Base-by-base conservation (phyloP, 2,888 invertebrate genomes). In the Amitus sp. region DNA sequence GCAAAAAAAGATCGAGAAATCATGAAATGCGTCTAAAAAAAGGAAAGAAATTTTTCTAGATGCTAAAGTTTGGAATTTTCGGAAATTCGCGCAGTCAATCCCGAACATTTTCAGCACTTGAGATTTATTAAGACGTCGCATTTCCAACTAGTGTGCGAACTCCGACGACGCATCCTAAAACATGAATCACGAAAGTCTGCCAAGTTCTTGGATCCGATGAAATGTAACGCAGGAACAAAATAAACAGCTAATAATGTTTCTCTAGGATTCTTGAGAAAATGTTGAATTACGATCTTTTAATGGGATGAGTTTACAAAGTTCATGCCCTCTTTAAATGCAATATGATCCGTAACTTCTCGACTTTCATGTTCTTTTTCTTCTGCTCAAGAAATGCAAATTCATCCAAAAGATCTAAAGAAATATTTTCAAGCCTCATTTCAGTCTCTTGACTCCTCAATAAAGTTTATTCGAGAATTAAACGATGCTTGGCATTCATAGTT, bases 181-280 rank as follows among this genome's bases (percentile, higher is more conserved):
- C 50, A 39, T 28, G 47, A 60, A 47, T 51, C 50, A 43, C 42
- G 47, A 33, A 46, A 54, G 54, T 54, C 54, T 45, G 47, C 40
- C 47, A 42, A 47, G 54, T 42, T 46, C 50, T 54, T 46, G 46
- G 13, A 58, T 52, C 45, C 15, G 46, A 37, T 19, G 37, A 15
- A 39, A 58, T 17, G 48, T 23, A 30, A 5, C 43, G 20, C 20
- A 37, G 42, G 37, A 61, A 55, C 20, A 43, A 55, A 61, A 55
- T 61, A 46, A 61, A 40, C 55, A 37, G 55, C 45, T 52, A 52
- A 61, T 60, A 60, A 60, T 50, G 54, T 60, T 53, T 51, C 60
- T 60, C 47, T 43, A 43, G n/a, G 30, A 42, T 17, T 52, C 52
- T 39, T 28, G 30, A 15, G 49, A 49, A 60, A 53, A 45, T 39